These are phyloP conservation scores for Drosophila tani DNA, from an alignment of 1,140 invertebrate species.

Conservation along the genomic window DNA sequence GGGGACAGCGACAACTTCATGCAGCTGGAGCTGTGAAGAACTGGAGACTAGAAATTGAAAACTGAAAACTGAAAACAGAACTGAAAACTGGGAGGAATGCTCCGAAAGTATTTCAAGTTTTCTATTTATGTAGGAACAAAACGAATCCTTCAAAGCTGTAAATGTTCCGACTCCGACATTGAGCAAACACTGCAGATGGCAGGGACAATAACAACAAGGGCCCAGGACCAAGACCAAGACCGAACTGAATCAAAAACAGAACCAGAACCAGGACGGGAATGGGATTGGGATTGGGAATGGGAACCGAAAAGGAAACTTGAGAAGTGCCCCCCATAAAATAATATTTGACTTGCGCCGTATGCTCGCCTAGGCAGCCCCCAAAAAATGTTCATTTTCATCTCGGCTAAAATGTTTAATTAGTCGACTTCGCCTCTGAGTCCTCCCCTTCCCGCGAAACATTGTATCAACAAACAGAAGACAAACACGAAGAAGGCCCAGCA, in stretches of 20 bases:
- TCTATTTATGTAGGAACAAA: conserved; percentile 25
- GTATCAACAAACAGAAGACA: conserved; percentile 57
- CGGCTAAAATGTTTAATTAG: conserved; percentile 72
- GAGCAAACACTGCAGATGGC: conserved; percentile 38
- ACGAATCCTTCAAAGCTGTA: conserved; percentile 27
- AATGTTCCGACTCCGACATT: conserved; percentile 18
- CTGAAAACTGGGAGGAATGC: background rate
- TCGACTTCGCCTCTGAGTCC: conserved; percentile 7
- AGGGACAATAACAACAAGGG: conserved; percentile 21
- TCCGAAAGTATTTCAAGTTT: conserved; percentile 21
- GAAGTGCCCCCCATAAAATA: conserved; percentile 31
- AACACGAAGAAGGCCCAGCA: conserved; percentile 48
- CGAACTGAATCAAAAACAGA: conserved; percentile 12
- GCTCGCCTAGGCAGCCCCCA: conserved; percentile 30
- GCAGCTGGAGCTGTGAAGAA: background rate
- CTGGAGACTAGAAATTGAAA: background rate
- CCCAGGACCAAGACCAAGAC: background rate
- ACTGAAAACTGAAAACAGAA: background rate
- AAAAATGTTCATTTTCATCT: conserved; percentile 72
- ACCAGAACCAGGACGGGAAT: conserved; percentile 18
- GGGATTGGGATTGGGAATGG: conserved; percentile 6
- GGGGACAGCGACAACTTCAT: conserved; percentile 10
- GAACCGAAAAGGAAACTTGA: conserved; percentile 12
- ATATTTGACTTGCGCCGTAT: conserved; percentile 55
- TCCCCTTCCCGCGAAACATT: conserved; percentile 6